Evolutionary conservation across 2,888 invertebrate genomes (phyloP).

Genomic region (Ypsolopha scabrella): DNA sequence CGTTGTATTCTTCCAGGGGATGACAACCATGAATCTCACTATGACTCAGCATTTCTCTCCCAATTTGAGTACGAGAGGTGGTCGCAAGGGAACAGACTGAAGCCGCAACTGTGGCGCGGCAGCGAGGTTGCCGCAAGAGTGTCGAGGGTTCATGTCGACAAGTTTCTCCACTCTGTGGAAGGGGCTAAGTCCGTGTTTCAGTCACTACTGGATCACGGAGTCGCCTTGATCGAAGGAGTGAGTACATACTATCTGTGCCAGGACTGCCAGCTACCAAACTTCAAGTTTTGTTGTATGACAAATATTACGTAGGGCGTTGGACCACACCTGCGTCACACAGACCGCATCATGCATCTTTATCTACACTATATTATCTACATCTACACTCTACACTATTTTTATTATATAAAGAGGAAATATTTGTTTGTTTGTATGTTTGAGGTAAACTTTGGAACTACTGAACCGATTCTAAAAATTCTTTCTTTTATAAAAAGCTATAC

Average conservation of each 20-base stretch:
- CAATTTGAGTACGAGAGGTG: slow-evolving; percentile 40
- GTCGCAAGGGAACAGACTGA: slow-evolving; percentile 31
- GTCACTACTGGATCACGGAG: slow-evolving; percentile 63
- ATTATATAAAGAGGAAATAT: too few species aligned
- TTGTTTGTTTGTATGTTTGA: too few species aligned
- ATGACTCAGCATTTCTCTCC: slow-evolving; percentile 52
- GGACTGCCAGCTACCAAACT: slow-evolving; percentile 1
- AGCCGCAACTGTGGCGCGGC: slow-evolving; percentile 59
- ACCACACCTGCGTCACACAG: too few species aligned
- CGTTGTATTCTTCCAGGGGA: slow-evolving; percentile 53
- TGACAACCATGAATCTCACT: slow-evolving; percentile 68
- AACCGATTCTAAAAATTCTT: too few species aligned
- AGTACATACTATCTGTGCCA: slow-evolving; percentile 8
- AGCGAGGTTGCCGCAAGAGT: slow-evolving; percentile 39
- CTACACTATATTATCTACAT: too few species aligned
- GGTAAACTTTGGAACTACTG: too few species aligned
- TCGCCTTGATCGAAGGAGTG: slow-evolving; percentile 58
- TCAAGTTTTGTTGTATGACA: slow-evolving; percentile 11
- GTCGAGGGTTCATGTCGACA: slow-evolving; percentile 41
- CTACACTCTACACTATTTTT: too few species aligned
- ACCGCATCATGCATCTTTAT: too few species aligned
- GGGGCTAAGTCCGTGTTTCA: slow-evolving; percentile 56
- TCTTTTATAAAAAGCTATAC: too few species aligned
- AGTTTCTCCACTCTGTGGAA: slow-evolving; percentile 54
- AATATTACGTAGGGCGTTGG: too few species aligned